Evolutionary conservation across 2,888 invertebrate species (phyloP).

Genomic region (Phrixothrix hirtus): DNA sequence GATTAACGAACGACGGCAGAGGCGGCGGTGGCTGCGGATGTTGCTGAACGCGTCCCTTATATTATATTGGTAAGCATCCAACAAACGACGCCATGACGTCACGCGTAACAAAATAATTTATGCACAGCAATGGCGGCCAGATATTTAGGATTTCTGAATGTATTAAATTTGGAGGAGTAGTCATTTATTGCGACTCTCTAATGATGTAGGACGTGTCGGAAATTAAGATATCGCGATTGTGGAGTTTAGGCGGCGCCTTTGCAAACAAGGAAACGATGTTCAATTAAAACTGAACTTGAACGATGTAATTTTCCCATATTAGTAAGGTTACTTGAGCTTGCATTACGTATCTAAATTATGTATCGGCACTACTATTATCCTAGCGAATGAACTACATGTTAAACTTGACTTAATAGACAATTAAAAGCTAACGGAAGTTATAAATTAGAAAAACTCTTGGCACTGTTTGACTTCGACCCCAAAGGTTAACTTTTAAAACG

Average conservation of each 20-base stretch:
- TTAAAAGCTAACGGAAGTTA: conserved; percentile 31
- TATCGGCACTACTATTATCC: conserved; percentile 24
- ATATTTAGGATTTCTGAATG: background rate
- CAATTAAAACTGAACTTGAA: conserved; percentile 1
- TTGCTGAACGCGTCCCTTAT: conserved; percentile 25
- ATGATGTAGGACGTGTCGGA: too few relatives aligned
- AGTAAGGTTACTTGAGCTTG: conserved; percentile 9
- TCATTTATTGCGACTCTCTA: background rate
- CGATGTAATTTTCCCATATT: conserved; percentile 11
- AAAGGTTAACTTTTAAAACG: conserved; percentile 26
- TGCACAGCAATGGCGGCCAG: conserved; percentile 7
- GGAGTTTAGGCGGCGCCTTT: background rate
- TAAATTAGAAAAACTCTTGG: conserved; percentile 30
- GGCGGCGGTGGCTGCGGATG: too few relatives aligned
- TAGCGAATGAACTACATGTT: conserved; percentile 28
- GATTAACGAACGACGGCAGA: conserved; percentile 23
- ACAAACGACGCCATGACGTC: conserved; percentile 31
- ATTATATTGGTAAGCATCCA: conserved; percentile 25
- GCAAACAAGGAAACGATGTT: background rate
- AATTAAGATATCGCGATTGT: background rate
- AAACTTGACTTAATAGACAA: conserved; percentile 31
- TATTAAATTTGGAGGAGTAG: background rate
- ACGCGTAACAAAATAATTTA: conserved; percentile 19
- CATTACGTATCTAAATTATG: conserved; percentile 28
- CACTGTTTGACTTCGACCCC: conserved; percentile 24